phyloP scores from a whole-genome alignment of 1,140 invertebrate genomes.

The Penaeus indicus region DNA sequence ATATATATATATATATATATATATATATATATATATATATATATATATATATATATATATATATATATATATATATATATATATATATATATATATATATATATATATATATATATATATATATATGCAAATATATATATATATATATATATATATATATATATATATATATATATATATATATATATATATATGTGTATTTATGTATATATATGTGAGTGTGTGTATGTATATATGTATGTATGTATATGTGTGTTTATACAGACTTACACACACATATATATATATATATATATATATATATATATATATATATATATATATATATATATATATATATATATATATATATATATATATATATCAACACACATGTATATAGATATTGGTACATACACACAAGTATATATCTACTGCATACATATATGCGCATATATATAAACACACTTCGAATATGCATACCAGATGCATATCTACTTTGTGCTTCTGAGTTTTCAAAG shows the following conservation, averaged over 20 bases:
- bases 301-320: neutral
- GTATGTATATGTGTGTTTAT: neutral
- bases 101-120: neutral
- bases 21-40: neutral
- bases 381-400: no score
- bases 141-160: neutral
- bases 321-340: neutral
- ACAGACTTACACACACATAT: neutral
- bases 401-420: constrained; percentile 77
- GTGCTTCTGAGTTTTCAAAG: neutral
- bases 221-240: neutral
- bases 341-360: neutral
- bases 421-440: constrained; percentile 81
- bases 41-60: neutral
- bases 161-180: neutral
- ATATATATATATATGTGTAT: neutral
- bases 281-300: neutral
- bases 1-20: neutral
- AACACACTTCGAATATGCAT: constrained; percentile 63
- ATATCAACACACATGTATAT: no score
- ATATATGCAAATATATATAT: neutral
- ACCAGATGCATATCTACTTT: neutral
- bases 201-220: neutral
- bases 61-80: neutral
- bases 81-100: neutral